A percentile compares a stretch with the other conserved stretches of the same genome.
These are phyloP conservation scores for Melospiza melodia DNA, from an alignment of 2,113 vertebrate genomes.

Conservation along the genomic window DNA sequence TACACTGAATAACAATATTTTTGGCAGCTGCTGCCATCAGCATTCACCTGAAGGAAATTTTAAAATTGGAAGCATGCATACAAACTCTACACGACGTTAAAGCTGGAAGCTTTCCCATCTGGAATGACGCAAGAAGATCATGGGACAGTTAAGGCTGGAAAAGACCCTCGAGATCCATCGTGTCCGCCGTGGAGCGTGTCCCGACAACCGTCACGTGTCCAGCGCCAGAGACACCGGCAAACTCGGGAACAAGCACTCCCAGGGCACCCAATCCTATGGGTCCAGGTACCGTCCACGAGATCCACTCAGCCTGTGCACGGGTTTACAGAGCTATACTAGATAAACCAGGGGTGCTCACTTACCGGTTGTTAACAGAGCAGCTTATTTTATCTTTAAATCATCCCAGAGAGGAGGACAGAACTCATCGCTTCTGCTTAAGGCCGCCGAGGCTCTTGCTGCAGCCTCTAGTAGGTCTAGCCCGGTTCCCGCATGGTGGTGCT, in stretches of 20 bases:
- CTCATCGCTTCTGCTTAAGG: neutral
- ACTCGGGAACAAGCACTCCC: neutral
- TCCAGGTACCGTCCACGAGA: neutral
- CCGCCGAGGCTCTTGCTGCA: neutral
- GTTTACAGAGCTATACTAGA: neutral
- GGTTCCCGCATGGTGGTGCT: neutral
- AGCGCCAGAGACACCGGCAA: neutral
- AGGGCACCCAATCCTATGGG: accelerated
- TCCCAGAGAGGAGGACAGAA: neutral
- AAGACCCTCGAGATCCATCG: neutral
- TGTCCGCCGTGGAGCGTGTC: no score
- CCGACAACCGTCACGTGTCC: neutral
- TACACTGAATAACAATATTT: accelerated
- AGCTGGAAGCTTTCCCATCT: neutral
- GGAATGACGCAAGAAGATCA: no score
- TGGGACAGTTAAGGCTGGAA: neutral
- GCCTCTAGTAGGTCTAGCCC: neutral
- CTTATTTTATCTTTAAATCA: neutral
- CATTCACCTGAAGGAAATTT: neutral
- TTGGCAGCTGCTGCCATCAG: neutral
- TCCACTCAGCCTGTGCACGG: neutral
- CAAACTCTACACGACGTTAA: accelerated
- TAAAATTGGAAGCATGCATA: neutral
- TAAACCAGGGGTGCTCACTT: neutral
- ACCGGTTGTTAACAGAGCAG: neutral